Evolutionary conservation across 2,797 vertebrate species (phyloP).

Genomic region (Thaleichthys pacificus): DNA sequence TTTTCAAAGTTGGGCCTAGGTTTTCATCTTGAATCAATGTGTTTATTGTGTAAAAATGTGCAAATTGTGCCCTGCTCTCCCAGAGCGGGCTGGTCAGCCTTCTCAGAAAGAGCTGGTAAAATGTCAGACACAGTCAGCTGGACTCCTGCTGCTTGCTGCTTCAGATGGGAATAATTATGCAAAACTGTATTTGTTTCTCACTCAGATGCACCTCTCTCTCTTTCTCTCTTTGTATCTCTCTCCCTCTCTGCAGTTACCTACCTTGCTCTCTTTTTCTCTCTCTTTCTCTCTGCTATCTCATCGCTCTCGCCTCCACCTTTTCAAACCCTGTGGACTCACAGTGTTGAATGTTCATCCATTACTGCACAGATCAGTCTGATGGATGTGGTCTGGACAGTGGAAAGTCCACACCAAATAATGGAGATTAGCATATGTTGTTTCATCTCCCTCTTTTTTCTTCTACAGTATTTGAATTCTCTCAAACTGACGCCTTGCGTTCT

Average conservation of each 20-base stretch:
- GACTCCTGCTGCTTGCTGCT: conserved; percentile 46
- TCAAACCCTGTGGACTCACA: conserved; percentile 17
- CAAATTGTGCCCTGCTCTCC: conserved; percentile 47
- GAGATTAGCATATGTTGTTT: background rate
- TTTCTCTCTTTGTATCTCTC: background rate
- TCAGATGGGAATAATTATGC: conserved; percentile 60
- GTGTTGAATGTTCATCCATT: conserved; percentile 48
- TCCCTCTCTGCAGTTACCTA: too few species aligned
- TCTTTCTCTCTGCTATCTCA: conserved; percentile 18
- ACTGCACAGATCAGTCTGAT: conserved; percentile 36
- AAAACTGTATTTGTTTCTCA: conserved; percentile 55
- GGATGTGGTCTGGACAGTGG: conserved; percentile 24
- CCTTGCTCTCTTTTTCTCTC: too few species aligned
- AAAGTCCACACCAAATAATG: background rate
- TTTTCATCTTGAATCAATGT: conserved; percentile 31
- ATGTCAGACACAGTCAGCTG: conserved; percentile 65
- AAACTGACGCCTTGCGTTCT: too few species aligned
- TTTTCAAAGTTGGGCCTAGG: conserved; percentile 25
- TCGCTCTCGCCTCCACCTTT: conserved; percentile 32
- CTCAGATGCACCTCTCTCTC: conserved; percentile 28
- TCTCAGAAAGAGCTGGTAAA: conserved; percentile 56
- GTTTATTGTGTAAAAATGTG: conserved; percentile 43
- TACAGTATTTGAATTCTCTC: too few species aligned
- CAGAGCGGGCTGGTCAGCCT: conserved; percentile 63
- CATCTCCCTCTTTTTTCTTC: background rate